These are phyloP conservation scores for Trididemnum miniatum DNA, from an alignment of 23 tunicate genomes.

Conservation along the genomic window DNA sequence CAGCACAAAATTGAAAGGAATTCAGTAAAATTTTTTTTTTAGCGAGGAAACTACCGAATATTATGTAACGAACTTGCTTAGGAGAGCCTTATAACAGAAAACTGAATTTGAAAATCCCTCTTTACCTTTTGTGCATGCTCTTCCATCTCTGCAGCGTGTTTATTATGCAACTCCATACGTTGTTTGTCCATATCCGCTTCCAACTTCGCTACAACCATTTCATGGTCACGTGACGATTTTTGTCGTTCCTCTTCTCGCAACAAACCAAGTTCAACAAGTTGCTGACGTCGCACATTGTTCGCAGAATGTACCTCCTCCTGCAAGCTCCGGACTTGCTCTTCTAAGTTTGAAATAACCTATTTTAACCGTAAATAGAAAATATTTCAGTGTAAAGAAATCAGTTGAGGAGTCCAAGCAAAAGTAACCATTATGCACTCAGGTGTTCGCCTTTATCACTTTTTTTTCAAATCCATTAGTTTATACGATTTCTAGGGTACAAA, in stretches of 20 bases:
- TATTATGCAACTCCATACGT: conserved; percentile 64
- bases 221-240: conserved; percentile 82
- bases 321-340: conserved; percentile 62
- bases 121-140: conserved; percentile 61
- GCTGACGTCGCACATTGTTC: conserved; percentile 75
- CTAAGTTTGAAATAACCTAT: conserved; percentile 46
- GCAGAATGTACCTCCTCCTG: conserved; percentile 73
- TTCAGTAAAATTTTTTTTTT: too few species aligned
- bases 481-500: too few species aligned
- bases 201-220: conserved; percentile 58
- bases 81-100: too few species aligned
- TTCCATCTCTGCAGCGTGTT: conserved; percentile 73
- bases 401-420: too few species aligned
- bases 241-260: conserved; percentile 90
- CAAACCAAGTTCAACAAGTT: conserved; percentile 90
- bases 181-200: conserved; percentile 82
- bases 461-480: too few species aligned
- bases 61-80: too few species aligned
- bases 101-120: neutral
- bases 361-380: too few species aligned
- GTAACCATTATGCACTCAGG: too few species aligned
- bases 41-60: too few species aligned
- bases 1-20: too few species aligned
- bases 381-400: too few species aligned
- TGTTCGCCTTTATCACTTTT: too few species aligned